Evolutionary conservation across 2,888 invertebrate species (phyloP).

Genomic region (Sinelater perroti): DNA sequence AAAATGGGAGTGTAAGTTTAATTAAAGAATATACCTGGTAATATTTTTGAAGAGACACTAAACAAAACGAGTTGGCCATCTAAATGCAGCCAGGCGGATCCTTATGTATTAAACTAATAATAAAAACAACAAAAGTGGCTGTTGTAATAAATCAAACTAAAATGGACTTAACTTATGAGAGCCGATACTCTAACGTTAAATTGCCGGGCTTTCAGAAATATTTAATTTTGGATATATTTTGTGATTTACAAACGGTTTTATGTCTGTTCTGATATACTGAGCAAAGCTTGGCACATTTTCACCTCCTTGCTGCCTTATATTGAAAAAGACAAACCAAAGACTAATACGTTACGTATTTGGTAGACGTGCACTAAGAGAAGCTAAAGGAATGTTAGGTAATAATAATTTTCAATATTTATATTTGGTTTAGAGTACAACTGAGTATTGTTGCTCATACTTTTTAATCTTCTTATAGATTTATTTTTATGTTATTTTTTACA

Average conservation of each 20-base stretch:
- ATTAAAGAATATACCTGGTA: conserved; percentile 96
- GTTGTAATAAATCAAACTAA: conserved; percentile 99
- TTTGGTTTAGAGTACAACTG: too few relatives aligned
- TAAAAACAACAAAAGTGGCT: conserved; percentile 96
- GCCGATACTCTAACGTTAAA: conserved; percentile 82
- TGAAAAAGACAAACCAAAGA: conserved; percentile 75
- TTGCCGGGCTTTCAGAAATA: conserved; percentile 98
- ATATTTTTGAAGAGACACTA: conserved; percentile 92
- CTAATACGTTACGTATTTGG: conserved; percentile 88
- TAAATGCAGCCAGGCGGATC: conserved; percentile 99
- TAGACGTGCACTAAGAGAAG: conserved; percentile 90
- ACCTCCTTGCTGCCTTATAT: conserved; percentile 91
- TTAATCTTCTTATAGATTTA: too few relatives aligned
- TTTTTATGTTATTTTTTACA: too few relatives aligned
- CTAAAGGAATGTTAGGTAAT: conserved; percentile 80
- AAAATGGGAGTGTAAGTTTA: conserved; percentile 98
- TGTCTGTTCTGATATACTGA: conserved; percentile 95
- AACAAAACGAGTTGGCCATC: conserved; percentile 96
- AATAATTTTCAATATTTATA: conserved; percentile 93
- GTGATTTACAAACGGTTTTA: conserved; percentile 99
- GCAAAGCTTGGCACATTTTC: conserved; percentile 98
- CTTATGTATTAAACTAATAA: conserved; percentile 97
- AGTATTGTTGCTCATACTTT: too few relatives aligned
- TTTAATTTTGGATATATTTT: conserved; percentile 96
- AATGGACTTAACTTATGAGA: conserved; percentile 93